These are phyloP conservation scores for Ptyas mucosa DNA, from an alignment of 2,113 vertebrate species.

Conservation along the genomic window DNA sequence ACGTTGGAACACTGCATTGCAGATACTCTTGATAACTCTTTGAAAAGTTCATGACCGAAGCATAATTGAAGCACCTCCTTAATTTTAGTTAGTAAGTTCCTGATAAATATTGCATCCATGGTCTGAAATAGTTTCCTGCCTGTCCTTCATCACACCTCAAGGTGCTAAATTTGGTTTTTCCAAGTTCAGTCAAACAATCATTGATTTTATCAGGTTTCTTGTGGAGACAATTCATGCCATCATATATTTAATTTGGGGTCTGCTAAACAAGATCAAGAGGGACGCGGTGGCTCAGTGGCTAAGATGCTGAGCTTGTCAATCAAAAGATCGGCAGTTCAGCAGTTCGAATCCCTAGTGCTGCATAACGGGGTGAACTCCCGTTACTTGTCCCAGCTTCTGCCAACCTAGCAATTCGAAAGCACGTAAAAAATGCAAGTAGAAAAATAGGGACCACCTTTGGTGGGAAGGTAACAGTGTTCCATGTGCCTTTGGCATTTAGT, in stretches of 20 bases:
- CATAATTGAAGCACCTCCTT: slow-evolving; percentile 7
- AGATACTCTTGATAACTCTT: slow-evolving; percentile 43
- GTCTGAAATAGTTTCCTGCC: slow-evolving; percentile 37
- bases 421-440: too few species aligned
- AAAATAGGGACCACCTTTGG: too few species aligned
- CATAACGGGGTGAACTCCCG: too few species aligned
- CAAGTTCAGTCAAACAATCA: slow-evolving; percentile 18
- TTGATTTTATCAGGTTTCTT: slow-evolving; percentile 43
- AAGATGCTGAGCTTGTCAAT: too few species aligned
- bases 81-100: slow-evolving; percentile 27
- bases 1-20: slow-evolving; percentile 29
- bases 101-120: slow-evolving; percentile 33
- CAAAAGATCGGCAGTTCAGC: too few species aligned
- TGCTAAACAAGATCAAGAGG: background rate
- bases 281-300: too few species aligned
- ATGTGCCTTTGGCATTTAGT: too few species aligned
- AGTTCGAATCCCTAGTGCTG: too few species aligned
- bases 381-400: too few species aligned
- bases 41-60: background rate
- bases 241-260: background rate
- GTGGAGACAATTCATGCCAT: slow-evolving; percentile 31
- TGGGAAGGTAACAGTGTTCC: too few species aligned
- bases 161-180: slow-evolving; percentile 60
- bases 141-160: slow-evolving; percentile 58
- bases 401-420: too few species aligned